These are phyloP conservation scores for Drosophila mojavensis DNA, from an alignment of 1,140 invertebrate species.

Conservation along the genomic window DNA sequence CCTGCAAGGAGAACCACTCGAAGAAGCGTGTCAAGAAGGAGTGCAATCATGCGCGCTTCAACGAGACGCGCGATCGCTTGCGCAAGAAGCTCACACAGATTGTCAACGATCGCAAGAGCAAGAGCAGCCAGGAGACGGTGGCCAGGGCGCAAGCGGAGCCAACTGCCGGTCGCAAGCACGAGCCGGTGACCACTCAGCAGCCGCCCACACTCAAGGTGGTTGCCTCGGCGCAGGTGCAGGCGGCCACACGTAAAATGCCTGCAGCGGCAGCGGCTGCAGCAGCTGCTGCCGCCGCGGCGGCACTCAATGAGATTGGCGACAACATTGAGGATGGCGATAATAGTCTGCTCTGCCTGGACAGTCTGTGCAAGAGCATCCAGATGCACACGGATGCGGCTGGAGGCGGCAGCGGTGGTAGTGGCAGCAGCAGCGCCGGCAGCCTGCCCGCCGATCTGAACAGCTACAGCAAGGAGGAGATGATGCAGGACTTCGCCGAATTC, in stretches of 20 bases:
- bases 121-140: constrained; percentile 45
- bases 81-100: constrained; percentile 84
- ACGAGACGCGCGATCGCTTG: constrained; percentile 84
- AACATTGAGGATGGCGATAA: constrained; percentile 58
- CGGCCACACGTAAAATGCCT: constrained; percentile 40
- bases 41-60: constrained; percentile 82
- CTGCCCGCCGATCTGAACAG: constrained; percentile 40
- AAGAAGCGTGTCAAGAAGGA: constrained; percentile 81
- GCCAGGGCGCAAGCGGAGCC: constrained; percentile 40
- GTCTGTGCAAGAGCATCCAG: constrained; percentile 75
- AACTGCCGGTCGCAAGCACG: constrained; percentile 26
- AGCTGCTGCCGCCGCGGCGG: constrained; percentile 51
- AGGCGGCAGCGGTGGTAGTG: constrained; percentile 28
- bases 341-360: constrained; percentile 71
- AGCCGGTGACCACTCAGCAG: constrained; percentile 32
- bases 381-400: constrained; percentile 62
- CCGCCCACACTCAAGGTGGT: constrained; percentile 65
- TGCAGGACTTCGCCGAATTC: constrained; percentile 77
- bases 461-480: constrained; percentile 73
- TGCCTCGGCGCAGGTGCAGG: constrained; percentile 64
- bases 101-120: constrained; percentile 74
- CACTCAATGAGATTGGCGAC: constrained; percentile 55
- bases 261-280: constrained; percentile 37
- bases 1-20: constrained; percentile 80
- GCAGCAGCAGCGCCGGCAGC: constrained; percentile 27